phyloP scores from a whole-genome alignment of 2,797 vertebrate species.

The Morus bassanus region DNA sequence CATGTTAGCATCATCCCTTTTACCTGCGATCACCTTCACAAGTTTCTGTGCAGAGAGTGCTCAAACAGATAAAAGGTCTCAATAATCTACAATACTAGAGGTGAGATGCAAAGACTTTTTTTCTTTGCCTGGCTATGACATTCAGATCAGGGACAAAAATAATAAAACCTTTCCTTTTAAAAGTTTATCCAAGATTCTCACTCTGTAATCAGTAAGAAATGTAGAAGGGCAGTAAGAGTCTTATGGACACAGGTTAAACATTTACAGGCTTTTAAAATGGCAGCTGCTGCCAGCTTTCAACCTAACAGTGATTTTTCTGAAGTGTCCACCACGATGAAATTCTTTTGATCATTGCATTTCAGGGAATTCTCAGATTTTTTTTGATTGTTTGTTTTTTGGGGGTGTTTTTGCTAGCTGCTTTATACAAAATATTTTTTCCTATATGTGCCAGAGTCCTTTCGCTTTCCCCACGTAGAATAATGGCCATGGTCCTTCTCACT shows the following conservation, averaged over 20 bases:
- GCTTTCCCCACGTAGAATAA: not conserved
- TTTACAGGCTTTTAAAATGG: not conserved
- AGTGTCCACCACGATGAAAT: not conserved
- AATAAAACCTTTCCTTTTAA: not conserved
- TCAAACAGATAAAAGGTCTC: not conserved
- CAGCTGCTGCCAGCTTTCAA: not conserved
- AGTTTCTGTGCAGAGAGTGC: not conserved
- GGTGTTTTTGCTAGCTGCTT: not conserved
- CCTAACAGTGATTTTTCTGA: not conserved
- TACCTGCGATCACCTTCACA: not conserved
- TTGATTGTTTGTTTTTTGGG: not conserved
- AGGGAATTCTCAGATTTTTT: not conserved
- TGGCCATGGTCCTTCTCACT: not conserved
- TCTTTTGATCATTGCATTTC: not conserved
- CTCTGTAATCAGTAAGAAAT: not conserved
- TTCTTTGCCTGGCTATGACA: not conserved
- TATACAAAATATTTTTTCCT: not conserved
- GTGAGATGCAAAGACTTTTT: not conserved
- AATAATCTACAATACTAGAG: not conserved
- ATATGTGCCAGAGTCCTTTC: not conserved
- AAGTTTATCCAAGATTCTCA: not conserved
- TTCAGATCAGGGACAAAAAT: not conserved
- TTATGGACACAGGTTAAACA: not conserved
- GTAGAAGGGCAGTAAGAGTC: not conserved
- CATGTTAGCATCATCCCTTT: not conserved